Evolutionary conservation across 2,888 invertebrate species (phyloP).

Genomic region (Aphrophora alni): DNA sequence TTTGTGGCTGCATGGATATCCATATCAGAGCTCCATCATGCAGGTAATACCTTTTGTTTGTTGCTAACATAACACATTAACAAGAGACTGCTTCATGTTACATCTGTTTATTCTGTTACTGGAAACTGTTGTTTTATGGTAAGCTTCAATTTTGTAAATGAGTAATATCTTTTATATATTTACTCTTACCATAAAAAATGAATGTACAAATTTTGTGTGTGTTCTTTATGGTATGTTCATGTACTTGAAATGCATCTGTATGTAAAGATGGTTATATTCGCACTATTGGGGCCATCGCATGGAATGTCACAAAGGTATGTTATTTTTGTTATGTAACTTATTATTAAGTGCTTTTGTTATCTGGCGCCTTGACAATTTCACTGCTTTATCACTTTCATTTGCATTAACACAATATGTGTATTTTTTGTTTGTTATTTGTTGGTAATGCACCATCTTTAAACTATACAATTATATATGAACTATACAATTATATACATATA

Average conservation of each 20-base stretch:
- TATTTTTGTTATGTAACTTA: background rate
- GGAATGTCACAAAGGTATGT: background rate
- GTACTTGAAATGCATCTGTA: background rate
- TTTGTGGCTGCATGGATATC: slow-evolving; percentile 41
- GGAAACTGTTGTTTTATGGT: background rate
- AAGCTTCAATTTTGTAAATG: background rate
- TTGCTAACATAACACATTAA: background rate
- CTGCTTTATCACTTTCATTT: background rate
- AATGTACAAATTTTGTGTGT: background rate
- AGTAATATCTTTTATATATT: background rate
- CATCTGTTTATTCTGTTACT: background rate
- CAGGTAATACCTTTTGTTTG: slow-evolving; percentile 29
- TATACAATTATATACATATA: too few species aligned
- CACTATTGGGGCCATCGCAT: background rate
- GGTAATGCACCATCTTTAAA: background rate
- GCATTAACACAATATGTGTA: slow-evolving; percentile 2
- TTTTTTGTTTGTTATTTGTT: background rate
- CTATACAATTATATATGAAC: too few species aligned
- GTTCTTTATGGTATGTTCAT: background rate
- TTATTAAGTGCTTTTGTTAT: background rate
- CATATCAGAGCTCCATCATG: slow-evolving; percentile 29
- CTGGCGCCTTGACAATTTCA: background rate
- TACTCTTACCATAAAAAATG: background rate
- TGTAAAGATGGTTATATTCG: background rate
- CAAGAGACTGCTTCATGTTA: background rate